A percentile compares a stretch with the other conserved stretches of the same genome.
Evolutionary conservation across 2,888 invertebrate genomes (phyloP).

Genomic region (Synergus gifuensis): DNA sequence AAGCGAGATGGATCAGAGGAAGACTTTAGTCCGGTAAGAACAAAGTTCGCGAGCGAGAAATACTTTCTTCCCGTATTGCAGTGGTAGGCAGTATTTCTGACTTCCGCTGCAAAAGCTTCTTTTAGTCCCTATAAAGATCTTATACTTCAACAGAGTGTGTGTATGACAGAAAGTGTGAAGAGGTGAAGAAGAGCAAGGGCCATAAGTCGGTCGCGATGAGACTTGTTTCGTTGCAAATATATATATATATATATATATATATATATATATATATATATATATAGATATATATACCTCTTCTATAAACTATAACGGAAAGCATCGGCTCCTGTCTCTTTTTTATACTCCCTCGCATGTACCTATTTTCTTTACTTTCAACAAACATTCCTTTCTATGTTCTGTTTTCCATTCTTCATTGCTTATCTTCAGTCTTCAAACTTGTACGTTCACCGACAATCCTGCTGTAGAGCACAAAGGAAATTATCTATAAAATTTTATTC

Average conservation of each 20-base stretch:
- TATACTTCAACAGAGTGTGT: slow-evolving; percentile 26
- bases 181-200: slow-evolving; percentile 43
- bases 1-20: slow-evolving; percentile 32
- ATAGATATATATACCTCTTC: not conserved
- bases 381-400: not conserved
- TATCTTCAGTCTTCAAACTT: not conserved
- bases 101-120: slow-evolving; percentile 34
- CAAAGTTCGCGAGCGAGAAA: slow-evolving; percentile 37
- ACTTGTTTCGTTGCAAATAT: slow-evolving; percentile 54
- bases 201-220: slow-evolving; percentile 53
- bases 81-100: slow-evolving; percentile 39
- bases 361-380: not conserved
- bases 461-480: too few species aligned
- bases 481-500: too few species aligned
- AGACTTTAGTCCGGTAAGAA: slow-evolving; percentile 27
- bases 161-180: slow-evolving; percentile 41
- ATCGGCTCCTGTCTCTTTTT: not conserved
- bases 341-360: not conserved
- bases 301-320: not conserved
- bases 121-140: slow-evolving; percentile 22
- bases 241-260: too few species aligned
- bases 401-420: not conserved
- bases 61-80: slow-evolving; percentile 40
- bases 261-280: too few species aligned
- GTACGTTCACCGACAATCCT: too few species aligned